These are phyloP conservation scores for Mechanitis messenoides DNA, from an alignment of 2,888 invertebrate genomes.

Conservation along the genomic window DNA sequence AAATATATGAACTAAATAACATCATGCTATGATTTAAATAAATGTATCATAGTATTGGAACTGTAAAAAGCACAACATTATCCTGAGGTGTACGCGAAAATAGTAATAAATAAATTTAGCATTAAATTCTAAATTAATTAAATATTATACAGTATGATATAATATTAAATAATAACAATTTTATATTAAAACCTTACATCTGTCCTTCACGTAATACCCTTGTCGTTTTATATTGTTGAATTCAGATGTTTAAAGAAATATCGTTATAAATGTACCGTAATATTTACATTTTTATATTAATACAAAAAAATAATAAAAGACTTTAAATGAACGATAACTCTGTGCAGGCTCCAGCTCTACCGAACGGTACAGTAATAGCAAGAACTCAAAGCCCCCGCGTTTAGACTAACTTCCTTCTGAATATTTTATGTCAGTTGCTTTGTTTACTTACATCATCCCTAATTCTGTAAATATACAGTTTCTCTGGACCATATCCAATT, in stretches of 20 bases:
- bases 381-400: slow-evolving; percentile 43
- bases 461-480: slow-evolving; percentile 19
- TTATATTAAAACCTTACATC: slow-evolving; percentile 2
- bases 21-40: too few relatives aligned
- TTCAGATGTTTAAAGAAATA: neutral
- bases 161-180: neutral
- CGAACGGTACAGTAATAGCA: slow-evolving; percentile 47
- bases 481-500: slow-evolving; percentile 1
- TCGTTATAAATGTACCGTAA: neutral
- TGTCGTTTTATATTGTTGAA: neutral
- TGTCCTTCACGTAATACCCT: neutral
- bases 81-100: too few relatives aligned
- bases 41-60: too few relatives aligned
- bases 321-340: slow-evolving; percentile 53
- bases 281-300: neutral
- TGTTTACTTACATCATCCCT: slow-evolving; percentile 36
- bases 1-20: too few relatives aligned
- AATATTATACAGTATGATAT: neutral
- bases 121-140: neutral
- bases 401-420: slow-evolving; percentile 52
- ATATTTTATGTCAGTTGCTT: slow-evolving; percentile 54
- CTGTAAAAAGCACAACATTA: too few relatives aligned
- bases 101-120: neutral
- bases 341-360: slow-evolving; percentile 32
- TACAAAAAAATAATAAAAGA: slow-evolving; percentile 32